Evolutionary conservation across 2,888 invertebrate species (phyloP), one percentile per base, ranked within the genome.

Genomic region (Cephus sareptanus): DNA sequence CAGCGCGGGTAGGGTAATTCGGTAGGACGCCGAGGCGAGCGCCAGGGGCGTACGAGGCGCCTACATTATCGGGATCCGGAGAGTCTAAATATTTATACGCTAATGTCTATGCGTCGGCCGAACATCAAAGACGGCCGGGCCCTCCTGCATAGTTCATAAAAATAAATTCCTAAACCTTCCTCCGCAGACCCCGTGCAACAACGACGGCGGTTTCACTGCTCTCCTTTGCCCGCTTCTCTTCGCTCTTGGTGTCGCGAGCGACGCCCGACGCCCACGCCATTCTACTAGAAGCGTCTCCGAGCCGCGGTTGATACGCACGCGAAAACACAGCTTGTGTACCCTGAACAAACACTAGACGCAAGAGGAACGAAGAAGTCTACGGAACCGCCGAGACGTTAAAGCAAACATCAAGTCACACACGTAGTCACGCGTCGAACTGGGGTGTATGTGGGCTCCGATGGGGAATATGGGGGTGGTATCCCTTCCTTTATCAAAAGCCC

Each of bases 31-130:
- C 23, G 40, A 23, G 23, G 15, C 15, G 40, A 40, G 40, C 40
- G 40, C 40, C 23, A 37, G 37, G 79, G 56, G 77, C 69, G 83
- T 83, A 83, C 80, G 84, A 82, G 83, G 81, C 83, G 84, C 82
- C 82, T 85, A 85, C 86, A 86, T 86, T 84, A 85, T 85, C 84
- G 84, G 81, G 81, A 83, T 82, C 81, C 83, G 85, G 82, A 79
- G 82, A 80, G 82, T 88, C 88, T 90, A 90, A 90, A 90, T 90
- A 90, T 90, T 90, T 90, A 90, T 90, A 87, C 88, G 88, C 84
- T 87, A 87, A 87, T 88, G 88, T 85, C 85, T 85, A 87, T 87
- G 86, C 86, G 84, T 83, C 85, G 85, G 86, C 85, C 85, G 85
- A 89, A 91, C 89, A 90, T 91, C 90, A 91, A 91, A 91, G 90